Evolutionary conservation across 2,888 invertebrate species (phyloP).

Genomic region (Cantharis lateralis): DNA sequence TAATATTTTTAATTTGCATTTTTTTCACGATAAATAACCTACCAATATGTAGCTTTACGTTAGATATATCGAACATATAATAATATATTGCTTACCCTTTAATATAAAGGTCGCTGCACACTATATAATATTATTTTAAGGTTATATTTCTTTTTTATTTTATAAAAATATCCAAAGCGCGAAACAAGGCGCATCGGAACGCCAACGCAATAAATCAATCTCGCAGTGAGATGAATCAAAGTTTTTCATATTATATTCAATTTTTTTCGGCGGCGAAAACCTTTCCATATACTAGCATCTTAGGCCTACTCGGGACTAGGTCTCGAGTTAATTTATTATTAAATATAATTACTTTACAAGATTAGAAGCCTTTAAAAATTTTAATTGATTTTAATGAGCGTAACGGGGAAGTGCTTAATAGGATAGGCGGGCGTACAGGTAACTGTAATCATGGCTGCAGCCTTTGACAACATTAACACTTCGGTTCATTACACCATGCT

Average conservation of each 20-base stretch:
- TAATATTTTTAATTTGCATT: background rate
- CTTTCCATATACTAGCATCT: background rate
- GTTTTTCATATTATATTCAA: background rate
- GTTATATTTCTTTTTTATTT: background rate
- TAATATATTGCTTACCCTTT: constrained; percentile 22
- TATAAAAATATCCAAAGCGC: background rate
- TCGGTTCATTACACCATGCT: constrained; percentile 25
- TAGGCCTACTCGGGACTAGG: background rate
- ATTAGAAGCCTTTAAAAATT: background rate
- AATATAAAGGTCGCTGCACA: constrained; percentile 23
- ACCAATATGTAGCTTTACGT: background rate
- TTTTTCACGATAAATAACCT: background rate
- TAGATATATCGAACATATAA: constrained; percentile 18
- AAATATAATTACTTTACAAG: background rate
- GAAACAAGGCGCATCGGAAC: background rate
- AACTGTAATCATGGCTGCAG: constrained; percentile 23
- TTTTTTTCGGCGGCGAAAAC: background rate
- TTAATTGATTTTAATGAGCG: background rate
- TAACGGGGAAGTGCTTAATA: constrained; percentile 17
- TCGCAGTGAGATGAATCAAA: background rate
- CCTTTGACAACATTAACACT: constrained; percentile 25
- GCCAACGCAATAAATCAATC: background rate
- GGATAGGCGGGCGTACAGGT: constrained; percentile 13
- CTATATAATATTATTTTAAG: constrained; percentile 12
- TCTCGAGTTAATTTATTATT: background rate